Percentiles rank a stretch among this genome's conserved stretches.
Evolutionary conservation across 2,888 invertebrate species (phyloP).

Genomic region (Drosophila dives): DNA sequence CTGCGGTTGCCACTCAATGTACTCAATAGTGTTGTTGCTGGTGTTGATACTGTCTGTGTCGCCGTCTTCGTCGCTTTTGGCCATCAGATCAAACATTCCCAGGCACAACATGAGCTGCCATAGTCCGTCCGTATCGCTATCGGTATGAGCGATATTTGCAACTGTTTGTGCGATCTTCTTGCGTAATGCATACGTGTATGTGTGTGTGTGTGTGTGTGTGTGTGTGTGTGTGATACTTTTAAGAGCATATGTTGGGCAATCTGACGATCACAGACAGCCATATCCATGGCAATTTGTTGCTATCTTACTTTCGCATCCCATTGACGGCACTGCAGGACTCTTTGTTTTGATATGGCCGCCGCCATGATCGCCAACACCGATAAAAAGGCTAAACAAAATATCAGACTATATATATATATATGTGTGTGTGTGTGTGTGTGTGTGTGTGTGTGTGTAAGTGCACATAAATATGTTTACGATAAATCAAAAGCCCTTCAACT

Average conservation of each 20-base stretch:
- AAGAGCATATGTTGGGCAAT: conserved; percentile 68
- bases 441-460: neutral
- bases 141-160: conserved; percentile 38
- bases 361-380: conserved; percentile 59
- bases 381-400: conserved; percentile 37
- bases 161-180: conserved; percentile 16
- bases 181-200: neutral
- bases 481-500: conserved; percentile 1
- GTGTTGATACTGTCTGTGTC: conserved; percentile 23
- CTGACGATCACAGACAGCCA: conserved; percentile 73
- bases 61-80: conserved; percentile 61
- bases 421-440: neutral
- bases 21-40: conserved; percentile 38
- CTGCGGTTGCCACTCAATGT: conserved; percentile 46
- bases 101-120: conserved; percentile 29
- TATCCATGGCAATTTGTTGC: conserved; percentile 70
- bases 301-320: conserved; percentile 75
- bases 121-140: conserved; percentile 32
- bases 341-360: conserved; percentile 75
- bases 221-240: conserved; percentile 1
- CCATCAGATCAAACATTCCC: conserved; percentile 65
- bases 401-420: neutral
- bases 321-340: conserved; percentile 71
- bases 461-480: neutral
- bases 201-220: neutral